Evolutionary conservation across 1,140 invertebrate species (phyloP), one percentile per base, ranked within the genome.

Genomic region (Pseudoatta argentina): DNA sequence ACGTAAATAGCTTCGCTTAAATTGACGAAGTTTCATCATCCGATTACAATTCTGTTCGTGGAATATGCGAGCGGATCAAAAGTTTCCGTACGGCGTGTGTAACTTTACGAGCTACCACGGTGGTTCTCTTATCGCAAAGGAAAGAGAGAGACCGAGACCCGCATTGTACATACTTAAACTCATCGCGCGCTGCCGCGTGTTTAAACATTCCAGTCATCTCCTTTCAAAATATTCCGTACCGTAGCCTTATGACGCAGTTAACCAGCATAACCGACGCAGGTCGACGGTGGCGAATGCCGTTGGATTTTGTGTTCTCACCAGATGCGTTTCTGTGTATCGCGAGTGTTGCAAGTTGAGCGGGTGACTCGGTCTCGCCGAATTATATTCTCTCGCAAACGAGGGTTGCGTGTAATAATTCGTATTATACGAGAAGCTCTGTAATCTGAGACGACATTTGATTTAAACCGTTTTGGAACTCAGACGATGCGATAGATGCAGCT

Each of bases 21-120:
- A 82, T 87, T 71, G 79, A 64, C 79, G 57, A 73, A 89, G 83
- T 88, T 85, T 77, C 72, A 57, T 85, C 72, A 77, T 71, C 51
- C 27, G 79, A 86, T 89, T 73, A 78, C 75, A 53, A 75, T 86
- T 88, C 81, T 8, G 53, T 75, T 63, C 27, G 64, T 5, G 82
- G 18, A 48, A 78, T 61, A 51, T 48, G 24, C 61, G 73, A 53
- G 66, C 55, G 12, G 82, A 89, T 89, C 87, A 88, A 75, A 88
- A 77, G 73, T 88, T 88, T 55, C 39, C 48, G 34, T 85, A 85
- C 72, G 61, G 24, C 67, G 63, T 30, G 48, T 64, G 63, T 88
- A 88, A 79, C 82, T 89, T 88, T 75, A 21, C 51, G 87, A 78
- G 34, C 53, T 2, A 61, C 24, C 6, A 18, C 24, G 66, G 34